phyloP scores from a whole-genome alignment of 2,888 invertebrate genomes.

The Glaucopsyche alexis region DNA sequence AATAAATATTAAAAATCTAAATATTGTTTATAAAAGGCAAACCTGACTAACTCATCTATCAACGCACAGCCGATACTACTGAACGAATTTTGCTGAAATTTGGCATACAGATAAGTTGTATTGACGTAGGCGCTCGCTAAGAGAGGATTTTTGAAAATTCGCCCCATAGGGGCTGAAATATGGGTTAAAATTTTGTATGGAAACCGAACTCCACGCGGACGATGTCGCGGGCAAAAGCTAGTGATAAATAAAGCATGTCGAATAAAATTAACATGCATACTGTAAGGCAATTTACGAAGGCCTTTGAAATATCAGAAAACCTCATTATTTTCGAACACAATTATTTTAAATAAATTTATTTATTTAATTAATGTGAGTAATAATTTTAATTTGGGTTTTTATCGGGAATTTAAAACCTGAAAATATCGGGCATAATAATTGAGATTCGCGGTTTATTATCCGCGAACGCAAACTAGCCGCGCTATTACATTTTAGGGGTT shows the following conservation, averaged over 20 bases:
- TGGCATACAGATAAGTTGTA: too few relatives aligned
- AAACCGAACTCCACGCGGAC: too few relatives aligned
- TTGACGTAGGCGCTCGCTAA: too few relatives aligned
- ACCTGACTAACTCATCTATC: too few relatives aligned
- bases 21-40: too few relatives aligned
- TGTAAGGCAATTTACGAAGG: background rate
- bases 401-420: background rate
- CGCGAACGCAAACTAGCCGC: background rate
- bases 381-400: background rate
- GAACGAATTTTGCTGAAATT: too few relatives aligned
- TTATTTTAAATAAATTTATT: background rate
- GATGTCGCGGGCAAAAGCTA: too few relatives aligned
- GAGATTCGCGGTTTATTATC: conserved; percentile 3
- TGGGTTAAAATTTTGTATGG: too few relatives aligned
- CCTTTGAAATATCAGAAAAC: background rate
- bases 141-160: too few relatives aligned
- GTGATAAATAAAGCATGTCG: background rate
- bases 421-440: background rate
- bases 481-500: background rate
- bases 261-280: background rate
- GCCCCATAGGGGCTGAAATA: too few relatives aligned
- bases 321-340: background rate
- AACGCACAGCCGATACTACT: too few relatives aligned
- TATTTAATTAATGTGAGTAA: background rate
- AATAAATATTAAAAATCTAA: too few relatives aligned